A percentile compares a stretch with the other conserved stretches of the same genome.
Evolutionary conservation across 2,888 invertebrate genomes (phyloP).

Genomic region (Aromia moschata): DNA sequence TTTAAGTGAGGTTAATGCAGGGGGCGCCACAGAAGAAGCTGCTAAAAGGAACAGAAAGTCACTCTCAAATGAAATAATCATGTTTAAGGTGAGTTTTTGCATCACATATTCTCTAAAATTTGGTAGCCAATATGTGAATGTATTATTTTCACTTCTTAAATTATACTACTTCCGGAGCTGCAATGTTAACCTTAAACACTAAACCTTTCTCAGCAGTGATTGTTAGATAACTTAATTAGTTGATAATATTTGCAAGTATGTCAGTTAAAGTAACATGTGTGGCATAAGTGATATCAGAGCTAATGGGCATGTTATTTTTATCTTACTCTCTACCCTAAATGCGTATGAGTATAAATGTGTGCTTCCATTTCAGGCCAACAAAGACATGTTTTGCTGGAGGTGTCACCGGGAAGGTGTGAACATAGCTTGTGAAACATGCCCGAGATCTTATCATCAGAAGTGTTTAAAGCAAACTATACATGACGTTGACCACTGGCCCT

Average conservation of each 20-base stretch:
- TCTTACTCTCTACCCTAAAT: no score
- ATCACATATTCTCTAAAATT: background rate
- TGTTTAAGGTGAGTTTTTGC: constrained; percentile 45
- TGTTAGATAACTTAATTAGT: no score
- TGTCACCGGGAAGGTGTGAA: constrained; percentile 80
- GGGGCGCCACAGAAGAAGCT: constrained; percentile 44
- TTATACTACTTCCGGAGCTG: no score
- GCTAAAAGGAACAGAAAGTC: constrained; percentile 41
- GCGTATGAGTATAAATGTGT: no score
- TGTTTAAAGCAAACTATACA: constrained; percentile 71
- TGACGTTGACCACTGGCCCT: constrained; percentile 76
- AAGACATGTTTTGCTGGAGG: constrained; percentile 89
- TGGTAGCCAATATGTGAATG: background rate
- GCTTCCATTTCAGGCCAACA: constrained; percentile 59
- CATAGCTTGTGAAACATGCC: constrained; percentile 82
- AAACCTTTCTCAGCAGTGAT: no score
- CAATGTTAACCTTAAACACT: no score
- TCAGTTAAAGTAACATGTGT: no score
- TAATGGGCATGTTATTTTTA: no score
- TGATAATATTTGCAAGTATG: no score
- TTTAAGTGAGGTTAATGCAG: constrained; percentile 41
- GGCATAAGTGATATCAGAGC: no score
- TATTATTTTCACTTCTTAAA: background rate
- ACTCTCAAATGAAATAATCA: constrained; percentile 39
- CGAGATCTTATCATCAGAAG: constrained; percentile 83